Percentiles rank a stretch among this genome's conserved stretches.
Conservation (phyloP, 2,797 vertebrate genomes). For the Channallabes apus region DNA sequence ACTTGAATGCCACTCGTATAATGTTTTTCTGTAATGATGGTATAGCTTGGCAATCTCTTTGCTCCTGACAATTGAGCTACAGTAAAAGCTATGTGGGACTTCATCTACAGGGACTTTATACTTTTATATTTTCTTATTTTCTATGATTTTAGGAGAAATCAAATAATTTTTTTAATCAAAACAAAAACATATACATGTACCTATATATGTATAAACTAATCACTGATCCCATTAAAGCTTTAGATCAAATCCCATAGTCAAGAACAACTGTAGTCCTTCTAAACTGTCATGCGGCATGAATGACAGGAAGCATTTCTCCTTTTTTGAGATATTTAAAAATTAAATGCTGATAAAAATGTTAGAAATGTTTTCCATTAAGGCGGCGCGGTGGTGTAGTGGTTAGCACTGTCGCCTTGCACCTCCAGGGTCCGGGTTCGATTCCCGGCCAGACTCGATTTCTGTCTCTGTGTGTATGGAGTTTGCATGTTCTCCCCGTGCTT, state of each 20-base stretch:
- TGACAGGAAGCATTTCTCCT: neutral
- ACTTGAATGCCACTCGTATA: too few relatives aligned
- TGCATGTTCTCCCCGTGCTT: too few relatives aligned
- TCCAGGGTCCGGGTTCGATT: too few relatives aligned
- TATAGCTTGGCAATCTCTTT: neutral
- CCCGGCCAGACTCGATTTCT: too few relatives aligned
- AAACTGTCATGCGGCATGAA: neutral
- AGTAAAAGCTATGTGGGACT: neutral
- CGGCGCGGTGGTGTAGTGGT: too few relatives aligned
- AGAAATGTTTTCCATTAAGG: too few relatives aligned
- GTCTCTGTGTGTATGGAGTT: too few relatives aligned
- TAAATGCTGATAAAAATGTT: too few relatives aligned
- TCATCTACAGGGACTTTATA: neutral
- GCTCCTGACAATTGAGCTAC: neutral
- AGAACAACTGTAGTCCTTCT: neutral
- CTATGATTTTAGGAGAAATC: neutral
- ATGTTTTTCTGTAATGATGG: neutral
- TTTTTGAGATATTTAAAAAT: neutral
- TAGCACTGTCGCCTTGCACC: too few relatives aligned
- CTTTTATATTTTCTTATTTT: constrained; percentile 1
- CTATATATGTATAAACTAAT: too few relatives aligned
- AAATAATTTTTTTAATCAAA: neutral
- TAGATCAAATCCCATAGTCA: neutral
- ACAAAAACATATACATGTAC: too few relatives aligned
- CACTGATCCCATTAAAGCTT: neutral